A percentile compares a stretch with the other conserved stretches of the same genome.
phyloP scores from a whole-genome alignment of 2,113 vertebrate genomes.

The Orcinus orca region DNA sequence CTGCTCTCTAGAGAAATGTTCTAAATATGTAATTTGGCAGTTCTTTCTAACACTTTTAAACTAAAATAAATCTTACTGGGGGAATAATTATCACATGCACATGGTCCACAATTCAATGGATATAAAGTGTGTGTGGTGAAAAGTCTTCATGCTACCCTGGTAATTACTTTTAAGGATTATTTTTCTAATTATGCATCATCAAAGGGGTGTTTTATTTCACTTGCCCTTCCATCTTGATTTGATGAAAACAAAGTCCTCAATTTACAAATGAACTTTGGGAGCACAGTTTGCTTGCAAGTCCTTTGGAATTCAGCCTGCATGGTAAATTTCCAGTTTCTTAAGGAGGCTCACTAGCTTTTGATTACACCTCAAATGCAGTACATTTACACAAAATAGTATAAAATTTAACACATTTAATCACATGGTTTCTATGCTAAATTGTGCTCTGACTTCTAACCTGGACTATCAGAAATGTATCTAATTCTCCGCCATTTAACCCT shows the following conservation, averaged over 20 bases:
- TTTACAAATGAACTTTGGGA: constrained; percentile 44
- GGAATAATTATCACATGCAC: not conserved
- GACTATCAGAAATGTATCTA: not conserved
- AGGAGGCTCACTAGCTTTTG: not conserved
- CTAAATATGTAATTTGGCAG: not conserved
- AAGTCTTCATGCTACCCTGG: not conserved
- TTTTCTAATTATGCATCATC: constrained; percentile 19
- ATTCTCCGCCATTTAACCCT: not conserved
- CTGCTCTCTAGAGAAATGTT: not conserved
- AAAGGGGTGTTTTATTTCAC: constrained; percentile 44
- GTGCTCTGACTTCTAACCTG: not conserved
- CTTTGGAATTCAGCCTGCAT: not conserved
- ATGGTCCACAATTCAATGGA: not conserved
- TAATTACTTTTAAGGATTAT: not conserved
- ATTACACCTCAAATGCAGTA: not conserved
- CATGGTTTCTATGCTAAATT: not conserved
- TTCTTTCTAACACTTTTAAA: constrained; percentile 7
- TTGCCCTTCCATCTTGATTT: constrained; percentile 34
- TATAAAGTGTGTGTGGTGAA: not conserved
- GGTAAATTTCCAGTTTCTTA: not conserved
- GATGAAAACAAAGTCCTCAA: constrained; percentile 11
- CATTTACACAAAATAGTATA: not conserved
- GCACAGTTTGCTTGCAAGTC: not conserved
- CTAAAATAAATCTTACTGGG: not conserved
- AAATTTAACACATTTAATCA: not conserved